A percentile compares a stretch with the other conserved stretches of the same genome.
These are phyloP conservation scores for Cydia amplana DNA, from an alignment of 1,140 invertebrate species.

Conservation along the genomic window DNA sequence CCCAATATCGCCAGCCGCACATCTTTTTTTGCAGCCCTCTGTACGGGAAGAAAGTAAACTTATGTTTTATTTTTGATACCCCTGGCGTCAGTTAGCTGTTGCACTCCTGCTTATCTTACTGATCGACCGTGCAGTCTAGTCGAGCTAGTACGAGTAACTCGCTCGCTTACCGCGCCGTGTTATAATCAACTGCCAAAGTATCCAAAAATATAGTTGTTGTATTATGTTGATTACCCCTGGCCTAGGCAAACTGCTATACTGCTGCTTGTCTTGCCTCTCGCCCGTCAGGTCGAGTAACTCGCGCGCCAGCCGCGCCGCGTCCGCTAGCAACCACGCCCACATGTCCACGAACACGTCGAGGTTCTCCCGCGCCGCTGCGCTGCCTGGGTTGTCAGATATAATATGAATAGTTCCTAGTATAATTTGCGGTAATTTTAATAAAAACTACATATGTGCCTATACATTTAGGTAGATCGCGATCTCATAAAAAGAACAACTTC, in stretches of 20 bases:
- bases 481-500: too few relatives aligned
- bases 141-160: constrained; percentile 85
- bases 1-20: constrained; percentile 93
- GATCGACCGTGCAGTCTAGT: constrained; percentile 80
- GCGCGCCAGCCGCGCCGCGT: constrained; percentile 91
- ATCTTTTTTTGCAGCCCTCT: constrained; percentile 88
- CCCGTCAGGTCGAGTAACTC: constrained; percentile 93
- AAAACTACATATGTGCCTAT: too few relatives aligned
- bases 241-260: constrained; percentile 96
- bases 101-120: constrained; percentile 94
- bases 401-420: background rate
- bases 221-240: constrained; percentile 87
- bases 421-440: too few relatives aligned
- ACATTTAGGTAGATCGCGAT: too few relatives aligned
- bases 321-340: constrained; percentile 96
- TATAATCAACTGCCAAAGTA: too few relatives aligned
- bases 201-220: background rate
- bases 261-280: constrained; percentile 89
- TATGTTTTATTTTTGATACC: too few relatives aligned
- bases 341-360: constrained; percentile 98
- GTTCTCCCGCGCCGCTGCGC: constrained; percentile 98
- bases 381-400: constrained; percentile 73
- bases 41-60: too few relatives aligned
- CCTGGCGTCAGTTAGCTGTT: constrained; percentile 45
- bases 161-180: constrained; percentile 91